These are phyloP conservation scores for Cygnus buccinator DNA, from an alignment of 2,113 vertebrate genomes.

Conservation along the genomic window DNA sequence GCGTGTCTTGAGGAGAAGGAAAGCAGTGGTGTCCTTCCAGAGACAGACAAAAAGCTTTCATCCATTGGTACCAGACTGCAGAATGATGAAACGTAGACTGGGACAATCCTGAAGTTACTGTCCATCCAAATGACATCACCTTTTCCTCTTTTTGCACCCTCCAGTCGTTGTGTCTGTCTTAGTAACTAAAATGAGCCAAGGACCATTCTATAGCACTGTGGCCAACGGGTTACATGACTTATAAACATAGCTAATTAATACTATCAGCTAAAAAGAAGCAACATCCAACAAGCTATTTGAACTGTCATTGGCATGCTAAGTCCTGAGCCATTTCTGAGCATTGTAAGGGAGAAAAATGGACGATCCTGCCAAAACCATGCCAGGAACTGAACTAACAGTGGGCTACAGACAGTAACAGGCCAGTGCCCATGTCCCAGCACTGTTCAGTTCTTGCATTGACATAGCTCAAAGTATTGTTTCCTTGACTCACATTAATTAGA, in stretches of 20 bases:
- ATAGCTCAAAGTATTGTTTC: not conserved
- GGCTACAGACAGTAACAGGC: not conserved
- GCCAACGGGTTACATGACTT: not conserved
- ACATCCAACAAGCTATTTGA: not conserved
- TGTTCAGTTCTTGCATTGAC: not conserved
- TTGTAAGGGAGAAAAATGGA: not conserved
- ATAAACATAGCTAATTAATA: not conserved
- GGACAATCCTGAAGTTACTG: not conserved
- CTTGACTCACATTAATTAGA: not conserved
- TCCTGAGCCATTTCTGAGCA: not conserved
- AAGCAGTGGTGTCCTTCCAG: not conserved
- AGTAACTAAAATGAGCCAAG: not conserved
- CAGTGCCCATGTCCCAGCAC: not conserved
- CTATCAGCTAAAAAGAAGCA: not conserved
- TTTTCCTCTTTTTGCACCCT: not conserved
- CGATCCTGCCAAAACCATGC: not conserved
- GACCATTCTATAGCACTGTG: not conserved
- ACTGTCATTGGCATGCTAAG: not conserved
- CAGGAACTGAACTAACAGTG: not conserved
- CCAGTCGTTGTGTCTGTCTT: not conserved
- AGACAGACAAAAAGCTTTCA: not conserved
- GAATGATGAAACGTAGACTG: not conserved
- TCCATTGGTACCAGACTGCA: not conserved
- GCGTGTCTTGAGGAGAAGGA: not conserved
- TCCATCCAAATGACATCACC: not conserved